Evolutionary conservation across 1,140 invertebrate species (phyloP).

Genomic region (Drosophila subobscura): DNA sequence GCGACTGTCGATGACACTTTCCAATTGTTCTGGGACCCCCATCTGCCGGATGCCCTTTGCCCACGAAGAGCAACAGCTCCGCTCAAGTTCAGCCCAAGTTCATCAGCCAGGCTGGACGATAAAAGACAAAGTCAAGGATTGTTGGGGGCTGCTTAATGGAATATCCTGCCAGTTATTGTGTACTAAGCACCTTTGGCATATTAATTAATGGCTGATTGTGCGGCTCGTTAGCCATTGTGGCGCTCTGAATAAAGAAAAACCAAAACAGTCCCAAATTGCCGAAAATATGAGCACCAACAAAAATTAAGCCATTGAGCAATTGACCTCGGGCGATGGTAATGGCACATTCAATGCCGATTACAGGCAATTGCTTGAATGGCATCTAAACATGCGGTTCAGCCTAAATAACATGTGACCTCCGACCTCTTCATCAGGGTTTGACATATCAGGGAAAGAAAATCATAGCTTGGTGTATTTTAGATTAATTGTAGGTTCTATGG

Average conservation of each 20-base stretch:
- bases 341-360: slow-evolving; percentile 1
- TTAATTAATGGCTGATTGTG: slow-evolving; percentile 67
- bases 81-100: slow-evolving; percentile 12
- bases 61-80: background rate
- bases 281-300: slow-evolving; percentile 13
- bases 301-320: slow-evolving; percentile 25
- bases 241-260: slow-evolving; percentile 2
- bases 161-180: slow-evolving; percentile 33
- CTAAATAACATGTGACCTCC: too few species aligned
- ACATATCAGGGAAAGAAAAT: background rate
- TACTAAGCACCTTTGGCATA: slow-evolving; percentile 50
- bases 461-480: background rate
- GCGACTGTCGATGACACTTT: slow-evolving; percentile 54
- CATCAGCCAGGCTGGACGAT: slow-evolving; percentile 30
- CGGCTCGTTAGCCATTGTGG: slow-evolving; percentile 47
- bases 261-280: slow-evolving; percentile 26
- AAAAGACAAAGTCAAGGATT: slow-evolving; percentile 38
- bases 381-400: too few species aligned
- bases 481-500: too few species aligned
- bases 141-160: slow-evolving; percentile 19
- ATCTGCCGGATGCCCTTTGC: slow-evolving; percentile 1
- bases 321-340: slow-evolving; percentile 5
- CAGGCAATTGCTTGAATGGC: too few species aligned
- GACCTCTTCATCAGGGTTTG: too few species aligned
- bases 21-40: slow-evolving; percentile 21